phyloP scores from a whole-genome alignment of 2,113 vertebrate genomes.

The Rattus norvegicus region GRCr8 NC_086024.1:76811001-76811500 shows the following conservation, averaged over 20 bases:
- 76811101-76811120: constrained; percentile 69
- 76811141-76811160: constrained; percentile 78
- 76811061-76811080: background rate
- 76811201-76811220: constrained; percentile 80
- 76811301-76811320: constrained; percentile 71
- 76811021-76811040: constrained; percentile 31
- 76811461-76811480: constrained; percentile 75
- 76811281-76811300: constrained; percentile 80
- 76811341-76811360: constrained; percentile 69
- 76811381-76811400: constrained; percentile 83
- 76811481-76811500: constrained; percentile 79
- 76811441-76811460: constrained; percentile 72
- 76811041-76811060: constrained; percentile 48
- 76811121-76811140: constrained; percentile 81
- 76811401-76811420: constrained; percentile 86
- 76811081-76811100: background rate
- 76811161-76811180: constrained; percentile 83
- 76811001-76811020: constrained; percentile 76
- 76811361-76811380: constrained; percentile 85
- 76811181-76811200: constrained; percentile 79
- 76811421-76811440: constrained; percentile 82
- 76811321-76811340: constrained; percentile 77
- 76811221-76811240: constrained; percentile 85
- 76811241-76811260: constrained; percentile 74
- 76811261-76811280: constrained; percentile 76